Evolutionary conservation across 1,140 invertebrate species (phyloP), one percentile per base, ranked within the genome.

Genomic region (Sweltsa coloradensis): DNA sequence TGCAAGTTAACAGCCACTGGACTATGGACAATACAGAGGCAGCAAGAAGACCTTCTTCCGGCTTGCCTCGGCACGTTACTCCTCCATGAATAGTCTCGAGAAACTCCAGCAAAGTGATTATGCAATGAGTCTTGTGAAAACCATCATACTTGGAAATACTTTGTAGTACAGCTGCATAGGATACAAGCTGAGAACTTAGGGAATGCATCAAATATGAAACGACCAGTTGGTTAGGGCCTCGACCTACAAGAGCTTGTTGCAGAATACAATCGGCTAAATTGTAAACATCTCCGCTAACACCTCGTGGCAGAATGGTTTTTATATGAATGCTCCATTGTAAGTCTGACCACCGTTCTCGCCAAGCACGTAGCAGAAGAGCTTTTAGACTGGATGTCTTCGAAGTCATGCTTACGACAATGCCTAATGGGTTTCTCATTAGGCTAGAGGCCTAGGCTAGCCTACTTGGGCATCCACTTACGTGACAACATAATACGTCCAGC

Each of bases 251-350:
- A 0, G 90, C 89, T 67, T 95, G 90, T 60, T 93, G 85, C 21
- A 96, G 69, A 51, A 97, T 86, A 64, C 89, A 90, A 62, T 95
- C 90, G 31, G 89, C 85, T 50, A 94, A 67, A 67, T 91, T 89
- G 61, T 91, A 91, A 1, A 90, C 82, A 75, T 92, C 89, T 14
- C 89, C 89, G 58, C 84, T 88, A 1, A 91, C 86, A 25, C 88
- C 86, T 62, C 85, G 64, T 1, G 86, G 86, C 51, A 90, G 62
- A 53, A 87, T 78, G 19, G 84, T 85, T 72, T 95, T 94, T 24
- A 95, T 89, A 60, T 93, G 87, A 49, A 94, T 92, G 23, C 90
- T 90, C 90, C 90, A 97, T 65, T 93, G 85, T 22, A 93, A 75
- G 68, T 95, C 90, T 9, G 83, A 84, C 91, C 91, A 96, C 44